A percentile compares a stretch with the other conserved stretches of the same genome.
These are phyloP conservation scores for Eira barbara DNA, from an alignment of 2,113 vertebrate species.

Conservation along the genomic window DNA sequence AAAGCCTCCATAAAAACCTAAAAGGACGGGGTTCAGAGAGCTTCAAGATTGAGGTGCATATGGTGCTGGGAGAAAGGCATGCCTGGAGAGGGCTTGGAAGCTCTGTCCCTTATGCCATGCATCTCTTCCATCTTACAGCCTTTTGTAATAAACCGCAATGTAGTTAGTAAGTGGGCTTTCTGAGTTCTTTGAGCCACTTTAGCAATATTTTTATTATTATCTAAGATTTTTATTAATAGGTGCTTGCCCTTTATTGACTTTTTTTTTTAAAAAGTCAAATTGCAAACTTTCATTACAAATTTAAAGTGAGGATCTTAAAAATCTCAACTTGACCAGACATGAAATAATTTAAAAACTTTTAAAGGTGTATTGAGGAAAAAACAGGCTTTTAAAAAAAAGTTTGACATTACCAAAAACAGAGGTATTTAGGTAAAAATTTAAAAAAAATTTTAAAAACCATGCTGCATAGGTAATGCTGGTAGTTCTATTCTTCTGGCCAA, in stretches of 20 bases:
- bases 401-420: neutral
- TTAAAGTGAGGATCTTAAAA: slow-evolving; percentile 98
- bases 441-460: neutral
- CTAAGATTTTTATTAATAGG: slow-evolving; percentile 89
- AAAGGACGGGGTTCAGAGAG: neutral
- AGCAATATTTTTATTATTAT: neutral
- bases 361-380: neutral
- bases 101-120: neutral
- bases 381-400: neutral
- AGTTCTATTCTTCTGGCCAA: neutral
- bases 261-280: slow-evolving; percentile 77
- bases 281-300: slow-evolving; percentile 87
- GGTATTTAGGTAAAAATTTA: neutral
- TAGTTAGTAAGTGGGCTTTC: neutral
- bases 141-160: neutral
- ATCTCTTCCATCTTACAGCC: neutral
- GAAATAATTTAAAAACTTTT: slow-evolving; percentile 93
- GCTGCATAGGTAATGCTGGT: neutral
- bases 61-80: neutral
- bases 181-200: neutral
- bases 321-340: slow-evolving; percentile 99
- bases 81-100: neutral
- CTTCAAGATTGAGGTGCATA: neutral
- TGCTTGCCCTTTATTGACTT: slow-evolving; percentile 83
- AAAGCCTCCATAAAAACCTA: neutral